Evolutionary conservation across 23 tunicate species (phyloP).

Genomic region (Trididemnum nubilum): DNA sequence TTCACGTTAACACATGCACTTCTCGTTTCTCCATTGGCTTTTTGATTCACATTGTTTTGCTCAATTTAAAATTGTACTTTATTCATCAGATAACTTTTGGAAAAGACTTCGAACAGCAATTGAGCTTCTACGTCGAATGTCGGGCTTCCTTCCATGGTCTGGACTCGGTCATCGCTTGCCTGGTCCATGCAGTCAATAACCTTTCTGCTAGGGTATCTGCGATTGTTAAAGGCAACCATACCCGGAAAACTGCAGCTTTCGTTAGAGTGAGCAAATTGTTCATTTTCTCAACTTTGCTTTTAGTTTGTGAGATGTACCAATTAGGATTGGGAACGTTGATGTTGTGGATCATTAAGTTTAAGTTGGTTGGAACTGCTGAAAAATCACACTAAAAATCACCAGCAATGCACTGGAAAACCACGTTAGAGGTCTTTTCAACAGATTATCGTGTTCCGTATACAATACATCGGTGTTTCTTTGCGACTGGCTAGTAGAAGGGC

Average conservation of each 20-base stretch:
- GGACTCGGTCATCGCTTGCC: conserved; percentile 57
- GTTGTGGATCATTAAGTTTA: too few species aligned
- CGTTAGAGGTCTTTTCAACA: too few species aligned
- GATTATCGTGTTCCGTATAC: too few species aligned
- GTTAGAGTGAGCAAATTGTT: conserved; percentile 39
- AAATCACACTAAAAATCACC: too few species aligned
- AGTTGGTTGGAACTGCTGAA: too few species aligned
- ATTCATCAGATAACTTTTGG: conserved; percentile 63
- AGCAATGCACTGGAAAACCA: too few species aligned
- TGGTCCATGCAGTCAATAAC: conserved; percentile 81
- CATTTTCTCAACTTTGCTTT: background rate
- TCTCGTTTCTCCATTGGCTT: too few species aligned
- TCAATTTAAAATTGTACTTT: too few species aligned
- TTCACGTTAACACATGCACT: too few species aligned
- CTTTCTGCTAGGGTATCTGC: conserved; percentile 61
- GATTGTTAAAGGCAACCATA: conserved; percentile 83
- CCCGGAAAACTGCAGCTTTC: conserved; percentile 85
- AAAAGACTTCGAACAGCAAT: conserved; percentile 92
- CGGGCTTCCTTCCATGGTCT: conserved; percentile 70
- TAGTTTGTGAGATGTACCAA: background rate
- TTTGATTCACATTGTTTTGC: too few species aligned
- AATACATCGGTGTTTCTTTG: too few species aligned
- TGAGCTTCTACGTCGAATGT: conserved; percentile 87
- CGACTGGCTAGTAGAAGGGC: too few species aligned
- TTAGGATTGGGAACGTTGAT: background rate